These are phyloP conservation scores for Petrophora chlorosata DNA, from an alignment of 2,888 invertebrate genomes.

Conservation along the genomic window DNA sequence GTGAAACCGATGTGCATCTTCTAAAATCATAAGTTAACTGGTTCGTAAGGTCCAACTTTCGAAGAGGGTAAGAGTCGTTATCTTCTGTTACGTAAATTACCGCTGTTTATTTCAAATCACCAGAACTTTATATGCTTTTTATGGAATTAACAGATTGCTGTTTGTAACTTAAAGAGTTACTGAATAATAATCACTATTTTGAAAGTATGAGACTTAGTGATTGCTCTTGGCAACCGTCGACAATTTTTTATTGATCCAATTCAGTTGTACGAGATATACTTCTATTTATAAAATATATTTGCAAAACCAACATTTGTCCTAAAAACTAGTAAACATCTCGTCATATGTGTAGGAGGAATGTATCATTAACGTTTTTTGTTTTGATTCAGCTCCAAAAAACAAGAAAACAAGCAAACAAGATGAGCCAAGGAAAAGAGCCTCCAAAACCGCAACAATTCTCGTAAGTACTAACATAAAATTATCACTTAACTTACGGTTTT, in stretches of 20 bases:
- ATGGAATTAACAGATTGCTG: too few relatives aligned
- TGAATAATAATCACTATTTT: background rate
- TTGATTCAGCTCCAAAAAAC: constrained; percentile 14
- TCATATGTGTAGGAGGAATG: background rate
- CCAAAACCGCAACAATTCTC: constrained; percentile 21
- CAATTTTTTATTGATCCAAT: background rate
- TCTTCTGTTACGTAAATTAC: background rate
- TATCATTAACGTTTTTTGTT: constrained; percentile 4
- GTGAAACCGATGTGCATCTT: background rate
- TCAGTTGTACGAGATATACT: background rate
- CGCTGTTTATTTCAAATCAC: too few relatives aligned
- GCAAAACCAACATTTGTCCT: background rate
- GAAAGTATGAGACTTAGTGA: background rate
- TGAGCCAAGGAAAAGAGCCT: constrained; percentile 10
- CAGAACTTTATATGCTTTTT: too few relatives aligned
- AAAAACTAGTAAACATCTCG: constrained; percentile 6
- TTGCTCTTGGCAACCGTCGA: background rate
- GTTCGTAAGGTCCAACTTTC: background rate
- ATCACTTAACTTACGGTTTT: too few relatives aligned
- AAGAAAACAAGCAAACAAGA: constrained; percentile 11
- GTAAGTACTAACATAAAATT: too few relatives aligned
- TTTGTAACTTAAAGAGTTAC: background rate
- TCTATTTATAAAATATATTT: background rate
- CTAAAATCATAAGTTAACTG: background rate
- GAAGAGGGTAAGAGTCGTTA: background rate